These are phyloP conservation scores for Oreotrochilus melanogaster DNA, from an alignment of 2,113 vertebrate genomes.

Conservation along the genomic window DNA sequence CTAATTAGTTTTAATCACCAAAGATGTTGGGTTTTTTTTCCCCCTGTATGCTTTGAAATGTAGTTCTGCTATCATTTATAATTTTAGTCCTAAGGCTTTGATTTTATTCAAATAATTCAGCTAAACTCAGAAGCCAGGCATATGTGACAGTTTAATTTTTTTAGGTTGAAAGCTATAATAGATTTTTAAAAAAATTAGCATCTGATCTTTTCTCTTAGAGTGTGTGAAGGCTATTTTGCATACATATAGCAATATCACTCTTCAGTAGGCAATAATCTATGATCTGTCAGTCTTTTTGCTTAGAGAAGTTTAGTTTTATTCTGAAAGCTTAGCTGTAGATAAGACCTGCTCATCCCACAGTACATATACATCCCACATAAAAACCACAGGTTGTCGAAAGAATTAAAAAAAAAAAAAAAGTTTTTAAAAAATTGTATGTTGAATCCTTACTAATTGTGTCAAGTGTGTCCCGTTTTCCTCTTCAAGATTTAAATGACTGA, in stretches of 20 bases:
- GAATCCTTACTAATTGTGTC: neutral
- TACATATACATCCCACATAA: rapidly evolving
- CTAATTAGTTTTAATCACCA: constrained; percentile 63
- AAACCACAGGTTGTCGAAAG: neutral
- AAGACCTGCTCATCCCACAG: neutral
- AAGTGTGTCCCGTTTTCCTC: neutral
- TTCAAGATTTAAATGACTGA: neutral
- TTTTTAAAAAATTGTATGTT: neutral
- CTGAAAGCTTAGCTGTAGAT: neutral
- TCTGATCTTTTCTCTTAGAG: neutral
- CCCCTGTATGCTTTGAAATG: constrained; percentile 35
- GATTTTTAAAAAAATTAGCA: constrained; percentile 11
- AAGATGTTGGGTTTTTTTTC: neutral
- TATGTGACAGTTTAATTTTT: neutral
- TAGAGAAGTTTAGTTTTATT: neutral
- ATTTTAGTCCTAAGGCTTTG: constrained; percentile 43
- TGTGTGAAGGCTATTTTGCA: neutral
- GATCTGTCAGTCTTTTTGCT: neutral
- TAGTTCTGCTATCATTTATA: constrained; percentile 3
- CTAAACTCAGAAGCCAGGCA: neutral
- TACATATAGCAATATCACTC: neutral
- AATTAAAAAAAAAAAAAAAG: too few species aligned
- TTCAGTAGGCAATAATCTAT: neutral
- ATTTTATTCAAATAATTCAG: constrained; percentile 43
- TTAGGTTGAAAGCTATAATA: neutral